Percentiles rank a stretch among this genome's conserved stretches.
Evolutionary conservation across 2,113 vertebrate genomes (phyloP).

Genomic region (Macrotis lagotis): DNA sequence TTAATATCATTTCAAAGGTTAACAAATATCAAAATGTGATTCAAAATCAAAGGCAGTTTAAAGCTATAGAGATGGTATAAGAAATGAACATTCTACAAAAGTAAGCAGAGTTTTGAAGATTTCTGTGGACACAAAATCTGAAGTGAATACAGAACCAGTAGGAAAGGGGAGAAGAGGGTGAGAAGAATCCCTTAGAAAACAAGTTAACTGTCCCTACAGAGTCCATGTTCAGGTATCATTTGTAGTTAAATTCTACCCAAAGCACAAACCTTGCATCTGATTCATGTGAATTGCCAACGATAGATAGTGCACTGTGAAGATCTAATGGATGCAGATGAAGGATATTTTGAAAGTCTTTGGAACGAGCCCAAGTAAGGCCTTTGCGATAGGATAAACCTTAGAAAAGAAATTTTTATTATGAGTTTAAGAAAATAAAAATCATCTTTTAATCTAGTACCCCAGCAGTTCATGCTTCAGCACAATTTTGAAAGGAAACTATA

Average conservation of each 20-base stretch:
- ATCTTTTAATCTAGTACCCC: neutral
- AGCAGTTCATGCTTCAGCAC: neutral
- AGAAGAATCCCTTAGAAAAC: neutral
- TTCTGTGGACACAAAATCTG: neutral
- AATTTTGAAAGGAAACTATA: neutral
- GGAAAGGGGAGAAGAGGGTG: neutral
- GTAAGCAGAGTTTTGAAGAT: neutral
- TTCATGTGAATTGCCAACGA: slow-evolving; percentile 73
- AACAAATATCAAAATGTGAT: neutral
- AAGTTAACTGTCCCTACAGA: neutral
- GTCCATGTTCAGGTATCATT: neutral
- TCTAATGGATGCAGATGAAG: slow-evolving; percentile 91
- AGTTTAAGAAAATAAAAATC: slow-evolving; percentile 17
- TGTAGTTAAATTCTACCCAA: neutral
- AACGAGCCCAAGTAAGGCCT: slow-evolving; percentile 91
- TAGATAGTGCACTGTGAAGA: slow-evolving; percentile 84
- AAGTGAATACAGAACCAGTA: neutral
- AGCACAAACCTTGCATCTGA: slow-evolving; percentile 86
- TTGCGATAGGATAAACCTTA: slow-evolving; percentile 96
- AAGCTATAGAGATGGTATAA: neutral
- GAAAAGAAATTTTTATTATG: slow-evolving; percentile 44
- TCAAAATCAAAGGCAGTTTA: neutral
- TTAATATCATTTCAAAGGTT: neutral
- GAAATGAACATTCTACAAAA: neutral
- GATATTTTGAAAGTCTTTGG: slow-evolving; percentile 82